These are phyloP conservation scores for Cyclophora punctaria DNA, from an alignment of 2,888 invertebrate species.

Conservation along the genomic window DNA sequence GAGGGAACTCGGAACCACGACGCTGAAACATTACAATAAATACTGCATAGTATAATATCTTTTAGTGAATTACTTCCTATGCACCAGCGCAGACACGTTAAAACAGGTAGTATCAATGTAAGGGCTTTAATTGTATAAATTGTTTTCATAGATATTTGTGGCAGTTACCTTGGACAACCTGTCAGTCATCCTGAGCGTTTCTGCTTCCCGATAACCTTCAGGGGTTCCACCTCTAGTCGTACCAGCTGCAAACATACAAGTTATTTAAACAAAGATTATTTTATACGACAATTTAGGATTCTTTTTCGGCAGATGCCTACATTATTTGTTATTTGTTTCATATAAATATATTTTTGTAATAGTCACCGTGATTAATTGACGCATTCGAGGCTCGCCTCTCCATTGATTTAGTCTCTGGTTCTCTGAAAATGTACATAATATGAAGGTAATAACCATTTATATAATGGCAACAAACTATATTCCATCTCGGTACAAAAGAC, in stretches of 20 bases:
- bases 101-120: too few relatives aligned
- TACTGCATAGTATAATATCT: too few relatives aligned
- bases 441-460: too few relatives aligned
- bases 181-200: constrained; percentile 61
- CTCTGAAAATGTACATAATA: constrained; percentile 36
- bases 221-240: constrained; percentile 54
- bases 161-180: constrained; percentile 47
- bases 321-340: background rate
- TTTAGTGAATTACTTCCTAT: too few relatives aligned
- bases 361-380: constrained; percentile 57
- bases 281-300: background rate
- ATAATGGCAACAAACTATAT: too few relatives aligned
- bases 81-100: too few relatives aligned
- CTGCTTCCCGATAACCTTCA: constrained; percentile 65
- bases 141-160: too few relatives aligned
- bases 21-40: constrained; percentile 34
- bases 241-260: constrained; percentile 33
- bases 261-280: background rate
- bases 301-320: background rate
- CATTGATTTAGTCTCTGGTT: constrained; percentile 52
- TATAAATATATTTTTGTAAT: constrained; percentile 5
- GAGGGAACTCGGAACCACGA: constrained; percentile 66
- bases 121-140: too few relatives aligned
- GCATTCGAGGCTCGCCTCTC: constrained; percentile 69
- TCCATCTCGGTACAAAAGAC: too few relatives aligned